Percentiles rank a stretch among this genome's conserved stretches.
These are phyloP conservation scores for Aegithalos caudatus DNA, from an alignment of 2,113 vertebrate species.

Conservation along the genomic window DNA sequence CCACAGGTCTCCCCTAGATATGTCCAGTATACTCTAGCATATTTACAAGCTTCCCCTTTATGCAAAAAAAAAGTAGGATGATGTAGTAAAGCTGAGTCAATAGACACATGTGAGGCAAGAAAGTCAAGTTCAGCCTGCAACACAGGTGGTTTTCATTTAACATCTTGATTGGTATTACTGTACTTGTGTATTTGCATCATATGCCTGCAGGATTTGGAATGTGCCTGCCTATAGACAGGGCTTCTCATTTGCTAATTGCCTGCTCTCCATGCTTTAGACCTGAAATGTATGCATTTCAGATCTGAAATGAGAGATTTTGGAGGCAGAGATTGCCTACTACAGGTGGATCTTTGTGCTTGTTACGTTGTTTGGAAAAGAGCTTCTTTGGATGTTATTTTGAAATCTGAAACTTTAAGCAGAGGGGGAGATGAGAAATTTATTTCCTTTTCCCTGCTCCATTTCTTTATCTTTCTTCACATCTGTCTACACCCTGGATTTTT, in stretches of 20 bases:
- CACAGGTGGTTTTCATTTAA: neutral
- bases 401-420: neutral
- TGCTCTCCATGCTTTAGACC: neutral
- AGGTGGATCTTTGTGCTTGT: neutral
- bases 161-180: neutral
- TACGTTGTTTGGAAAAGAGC: neutral
- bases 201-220: neutral
- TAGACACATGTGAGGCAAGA: neutral
- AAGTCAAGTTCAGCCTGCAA: neutral
- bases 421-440: neutral
- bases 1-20: neutral
- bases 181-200: neutral
- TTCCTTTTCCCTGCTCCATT: neutral
- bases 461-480: neutral
- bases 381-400: neutral
- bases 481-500: neutral
- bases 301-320: neutral
- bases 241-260: neutral
- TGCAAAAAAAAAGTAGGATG: neutral
- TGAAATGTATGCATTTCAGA: neutral
- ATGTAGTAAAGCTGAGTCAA: neutral
- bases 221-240: neutral
- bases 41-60: neutral
- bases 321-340: neutral
- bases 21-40: rapidly evolving